Conservation (phyloP, 2,113 vertebrate genomes). For the Phoenicopterus ruber region DNA sequence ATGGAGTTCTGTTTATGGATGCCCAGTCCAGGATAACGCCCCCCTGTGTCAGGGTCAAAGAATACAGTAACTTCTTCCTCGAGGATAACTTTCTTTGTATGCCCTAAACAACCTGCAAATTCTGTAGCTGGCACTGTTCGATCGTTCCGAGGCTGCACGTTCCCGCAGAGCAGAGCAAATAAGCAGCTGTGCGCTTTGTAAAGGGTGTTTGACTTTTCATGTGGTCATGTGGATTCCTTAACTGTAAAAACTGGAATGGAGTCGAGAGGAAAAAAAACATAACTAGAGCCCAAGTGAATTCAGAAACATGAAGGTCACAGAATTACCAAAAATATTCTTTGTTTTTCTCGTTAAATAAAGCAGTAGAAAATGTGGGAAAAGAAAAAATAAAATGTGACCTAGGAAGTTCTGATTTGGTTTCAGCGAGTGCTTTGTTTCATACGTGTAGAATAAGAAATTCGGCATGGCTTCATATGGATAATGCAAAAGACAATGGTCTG, state of each 20-base stretch:
- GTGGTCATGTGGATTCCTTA: background rate
- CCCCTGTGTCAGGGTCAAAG: background rate
- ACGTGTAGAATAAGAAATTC: background rate
- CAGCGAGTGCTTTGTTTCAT: background rate
- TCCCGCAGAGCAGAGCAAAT: background rate
- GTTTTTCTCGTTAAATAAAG: background rate
- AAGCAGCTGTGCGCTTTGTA: background rate
- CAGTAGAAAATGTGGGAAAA: background rate
- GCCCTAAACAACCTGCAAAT: background rate
- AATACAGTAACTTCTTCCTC: background rate
- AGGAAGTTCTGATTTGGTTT: background rate
- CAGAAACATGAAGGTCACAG: background rate
- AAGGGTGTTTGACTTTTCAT: background rate
- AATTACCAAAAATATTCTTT: background rate
- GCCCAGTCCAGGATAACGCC: accelerated
- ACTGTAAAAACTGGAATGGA: background rate
- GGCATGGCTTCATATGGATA: background rate
- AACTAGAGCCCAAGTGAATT: background rate
- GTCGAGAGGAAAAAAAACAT: background rate
- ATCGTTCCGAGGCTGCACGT: background rate
- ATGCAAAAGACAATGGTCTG: background rate
- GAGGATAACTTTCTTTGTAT: background rate
- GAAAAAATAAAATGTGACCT: background rate
- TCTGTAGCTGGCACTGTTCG: background rate
- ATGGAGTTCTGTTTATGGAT: background rate